A percentile compares a stretch with the other conserved stretches of the same genome.
phyloP scores from a whole-genome alignment of 2,113 vertebrate species.

The Podarcis raffonei region DNA sequence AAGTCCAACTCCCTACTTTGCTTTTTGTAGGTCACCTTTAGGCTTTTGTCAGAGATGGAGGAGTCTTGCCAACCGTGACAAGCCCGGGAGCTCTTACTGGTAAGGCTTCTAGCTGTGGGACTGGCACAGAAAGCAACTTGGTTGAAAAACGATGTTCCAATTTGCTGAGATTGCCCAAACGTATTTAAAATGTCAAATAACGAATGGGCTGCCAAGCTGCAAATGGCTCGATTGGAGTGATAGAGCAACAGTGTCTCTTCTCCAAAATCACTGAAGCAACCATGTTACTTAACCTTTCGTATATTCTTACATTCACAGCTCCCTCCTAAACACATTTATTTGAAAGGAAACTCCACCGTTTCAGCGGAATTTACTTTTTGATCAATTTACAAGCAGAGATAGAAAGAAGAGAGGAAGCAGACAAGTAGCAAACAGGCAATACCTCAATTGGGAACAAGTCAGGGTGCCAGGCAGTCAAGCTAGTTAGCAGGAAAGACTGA shows the following conservation, averaged over 20 bases:
- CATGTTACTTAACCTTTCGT: too few relatives aligned
- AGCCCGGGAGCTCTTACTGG: neutral
- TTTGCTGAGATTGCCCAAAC: neutral
- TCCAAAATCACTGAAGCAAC: neutral
- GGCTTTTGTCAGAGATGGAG: fast-evolving
- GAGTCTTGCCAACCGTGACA: conserved; percentile 13
- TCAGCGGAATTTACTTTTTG: neutral
- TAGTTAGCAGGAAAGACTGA: neutral
- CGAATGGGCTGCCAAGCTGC: neutral
- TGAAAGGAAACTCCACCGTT: neutral
- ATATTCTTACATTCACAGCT: neutral
- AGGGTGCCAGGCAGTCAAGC: neutral
- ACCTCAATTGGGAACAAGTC: neutral
- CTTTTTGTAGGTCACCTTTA: conserved; percentile 11
- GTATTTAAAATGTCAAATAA: neutral
- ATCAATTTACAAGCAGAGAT: neutral
- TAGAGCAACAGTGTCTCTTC: neutral
- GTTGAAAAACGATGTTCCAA: neutral
- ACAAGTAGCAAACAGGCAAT: neutral
- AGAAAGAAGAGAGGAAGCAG: too few relatives aligned
- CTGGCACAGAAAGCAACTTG: neutral
- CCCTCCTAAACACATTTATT: too few relatives aligned
- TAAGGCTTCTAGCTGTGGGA: neutral
- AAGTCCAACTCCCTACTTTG: neutral
- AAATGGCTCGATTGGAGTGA: too few relatives aligned